These are phyloP conservation scores for Coelinius sp. DNA, from an alignment of 2,888 invertebrate genomes.

Conservation along the genomic window DNA sequence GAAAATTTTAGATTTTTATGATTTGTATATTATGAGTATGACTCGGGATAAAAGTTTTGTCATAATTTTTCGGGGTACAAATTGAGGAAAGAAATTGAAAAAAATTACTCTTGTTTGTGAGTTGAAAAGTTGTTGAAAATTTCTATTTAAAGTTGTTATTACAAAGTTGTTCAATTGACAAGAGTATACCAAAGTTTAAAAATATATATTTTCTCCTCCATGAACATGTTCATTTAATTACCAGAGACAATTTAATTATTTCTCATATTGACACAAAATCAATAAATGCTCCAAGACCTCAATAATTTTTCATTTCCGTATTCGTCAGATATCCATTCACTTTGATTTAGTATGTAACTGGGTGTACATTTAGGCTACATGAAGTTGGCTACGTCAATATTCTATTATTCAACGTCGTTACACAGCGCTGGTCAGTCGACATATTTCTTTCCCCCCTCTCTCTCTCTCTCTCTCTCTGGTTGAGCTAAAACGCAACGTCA, in stretches of 20 bases:
- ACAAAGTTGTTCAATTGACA: background rate
- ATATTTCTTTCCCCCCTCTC: background rate
- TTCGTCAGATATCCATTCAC: conserved; percentile 17
- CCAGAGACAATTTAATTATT: background rate
- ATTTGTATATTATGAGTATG: background rate
- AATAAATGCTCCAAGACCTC: background rate
- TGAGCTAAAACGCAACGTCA: conserved; percentile 10
- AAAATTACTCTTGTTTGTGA: background rate
- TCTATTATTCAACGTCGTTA: conserved; percentile 43
- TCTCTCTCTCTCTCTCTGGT: conserved; percentile 14
- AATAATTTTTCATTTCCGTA: background rate
- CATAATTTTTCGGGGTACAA: background rate
- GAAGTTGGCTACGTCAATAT: conserved; percentile 35
- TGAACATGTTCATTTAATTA: background rate
- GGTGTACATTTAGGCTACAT: background rate
- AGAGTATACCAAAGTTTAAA: no score
- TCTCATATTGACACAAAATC: background rate
- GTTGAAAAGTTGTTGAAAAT: background rate
- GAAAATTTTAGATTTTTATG: background rate
- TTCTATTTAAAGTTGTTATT: background rate
- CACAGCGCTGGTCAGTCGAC: conserved; percentile 31
- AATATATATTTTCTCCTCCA: no score
- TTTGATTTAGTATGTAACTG: conserved; percentile 25
- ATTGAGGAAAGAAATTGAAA: background rate
- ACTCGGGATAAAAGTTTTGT: background rate